phyloP scores from a whole-genome alignment of 2,797 vertebrate species.

The Nothura maculosa region DNA sequence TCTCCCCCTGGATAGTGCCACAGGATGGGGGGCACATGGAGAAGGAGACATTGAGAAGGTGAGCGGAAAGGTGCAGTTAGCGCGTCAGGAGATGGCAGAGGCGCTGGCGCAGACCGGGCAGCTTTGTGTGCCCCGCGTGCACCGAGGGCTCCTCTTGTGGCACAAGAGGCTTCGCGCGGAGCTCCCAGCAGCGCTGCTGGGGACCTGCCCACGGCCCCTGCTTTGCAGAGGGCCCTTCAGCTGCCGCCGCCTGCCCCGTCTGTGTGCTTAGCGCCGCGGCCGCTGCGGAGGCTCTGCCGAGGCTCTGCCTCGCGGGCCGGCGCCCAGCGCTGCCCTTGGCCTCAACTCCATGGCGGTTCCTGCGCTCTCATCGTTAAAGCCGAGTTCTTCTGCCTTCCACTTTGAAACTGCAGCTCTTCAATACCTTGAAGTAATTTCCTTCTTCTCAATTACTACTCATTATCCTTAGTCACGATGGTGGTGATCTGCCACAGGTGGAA shows the following conservation, averaged over 20 bases:
- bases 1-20: not conserved
- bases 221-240: not conserved
- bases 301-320: rapidly evolving
- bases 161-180: not conserved
- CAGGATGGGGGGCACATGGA: not conserved
- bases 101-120: not conserved
- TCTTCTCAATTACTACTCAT: not conserved
- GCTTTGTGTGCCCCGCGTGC: rapidly evolving
- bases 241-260: not conserved
- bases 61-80: not conserved
- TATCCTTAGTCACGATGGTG: not conserved
- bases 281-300: not conserved
- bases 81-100: not conserved
- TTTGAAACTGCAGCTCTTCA: not conserved
- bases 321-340: rapidly evolving
- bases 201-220: rapidly evolving
- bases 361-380: not conserved
- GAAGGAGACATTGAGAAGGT: not conserved
- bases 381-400: not conserved
- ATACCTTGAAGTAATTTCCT: not conserved
- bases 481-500: not conserved
- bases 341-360: not conserved
- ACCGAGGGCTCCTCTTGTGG: not conserved
- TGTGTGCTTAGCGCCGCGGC: not conserved
- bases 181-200: not conserved